Conservation (phyloP, 2,797 vertebrate genomes). For the Danio jaintianensis region DNA sequence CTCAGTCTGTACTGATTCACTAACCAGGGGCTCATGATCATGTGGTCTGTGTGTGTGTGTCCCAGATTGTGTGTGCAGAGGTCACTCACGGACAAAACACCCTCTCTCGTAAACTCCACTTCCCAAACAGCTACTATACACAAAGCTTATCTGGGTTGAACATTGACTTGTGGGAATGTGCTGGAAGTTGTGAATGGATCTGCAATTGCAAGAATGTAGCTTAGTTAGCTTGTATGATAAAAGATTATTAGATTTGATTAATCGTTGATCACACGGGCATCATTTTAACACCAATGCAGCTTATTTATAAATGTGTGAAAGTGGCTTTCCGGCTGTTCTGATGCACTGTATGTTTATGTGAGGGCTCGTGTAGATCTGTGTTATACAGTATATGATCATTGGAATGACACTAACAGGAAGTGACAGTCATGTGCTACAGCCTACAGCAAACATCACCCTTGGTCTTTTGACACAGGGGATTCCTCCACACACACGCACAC, state of each 20-base stretch:
- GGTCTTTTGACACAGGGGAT: slow-evolving; percentile 21
- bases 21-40: slow-evolving; percentile 17
- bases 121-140: background rate
- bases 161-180: slow-evolving; percentile 24
- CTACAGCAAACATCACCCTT: slow-evolving; percentile 17
- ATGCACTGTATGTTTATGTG: background rate
- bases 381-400: background rate
- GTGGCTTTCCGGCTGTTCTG: background rate
- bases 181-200: slow-evolving; percentile 2
- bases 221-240: background rate
- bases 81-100: slow-evolving; percentile 33
- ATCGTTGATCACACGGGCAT: background rate
- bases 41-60: slow-evolving; percentile 1
- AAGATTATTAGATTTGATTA: background rate
- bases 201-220: slow-evolving; percentile 20
- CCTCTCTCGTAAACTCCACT: slow-evolving; percentile 4
- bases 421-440: slow-evolving; percentile 34
- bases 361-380: background rate
- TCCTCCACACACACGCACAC: background rate
- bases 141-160: slow-evolving; percentile 20
- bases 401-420: background rate
- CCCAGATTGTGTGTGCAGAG: slow-evolving; percentile 22
- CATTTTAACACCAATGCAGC: background rate
- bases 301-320: slow-evolving; percentile 23
- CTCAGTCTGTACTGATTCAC: slow-evolving; percentile 25